phyloP scores from a whole-genome alignment of 1,140 invertebrate species.

The Atta cephalotes region DNA sequence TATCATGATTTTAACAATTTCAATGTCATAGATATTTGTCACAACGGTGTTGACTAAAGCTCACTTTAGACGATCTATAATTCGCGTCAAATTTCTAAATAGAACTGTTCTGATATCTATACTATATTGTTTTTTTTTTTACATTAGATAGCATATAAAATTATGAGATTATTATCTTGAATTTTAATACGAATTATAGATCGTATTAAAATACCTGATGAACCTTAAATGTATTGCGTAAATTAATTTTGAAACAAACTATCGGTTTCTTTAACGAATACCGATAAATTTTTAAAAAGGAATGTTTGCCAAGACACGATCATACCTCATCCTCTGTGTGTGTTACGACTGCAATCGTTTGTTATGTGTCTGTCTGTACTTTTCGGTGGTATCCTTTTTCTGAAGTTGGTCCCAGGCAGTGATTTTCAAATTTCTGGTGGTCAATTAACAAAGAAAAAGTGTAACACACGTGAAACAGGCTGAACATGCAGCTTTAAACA shows the following conservation, averaged over 20 bases:
- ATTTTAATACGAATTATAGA: not conserved
- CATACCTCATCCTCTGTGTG: constrained; percentile 35
- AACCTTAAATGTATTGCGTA: not conserved
- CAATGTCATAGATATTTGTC: not conserved
- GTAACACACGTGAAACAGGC: constrained; percentile 12
- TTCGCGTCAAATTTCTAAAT: not conserved
- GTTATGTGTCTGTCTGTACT: constrained; percentile 85
- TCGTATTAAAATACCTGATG: not conserved
- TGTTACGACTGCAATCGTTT: constrained; percentile 66
- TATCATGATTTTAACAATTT: constrained; percentile 18
- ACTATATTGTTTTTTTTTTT: not conserved
- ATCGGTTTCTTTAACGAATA: constrained; percentile 13
- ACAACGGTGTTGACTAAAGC: not conserved
- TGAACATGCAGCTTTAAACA: constrained; percentile 22
- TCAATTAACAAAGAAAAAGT: constrained; percentile 52
- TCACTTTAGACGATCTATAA: not conserved
- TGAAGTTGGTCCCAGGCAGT: constrained; percentile 83
- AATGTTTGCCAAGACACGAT: constrained; percentile 31
- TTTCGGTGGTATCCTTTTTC: constrained; percentile 71
- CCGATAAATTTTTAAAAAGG: constrained; percentile 20
- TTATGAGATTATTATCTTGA: not conserved
- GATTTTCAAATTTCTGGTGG: constrained; percentile 74
- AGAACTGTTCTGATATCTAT: not conserved
- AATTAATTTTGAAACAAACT: not conserved
- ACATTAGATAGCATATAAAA: not conserved